Base-by-base conservation (phyloP, 2,797 vertebrate species). In the Argentina silus region DNA sequence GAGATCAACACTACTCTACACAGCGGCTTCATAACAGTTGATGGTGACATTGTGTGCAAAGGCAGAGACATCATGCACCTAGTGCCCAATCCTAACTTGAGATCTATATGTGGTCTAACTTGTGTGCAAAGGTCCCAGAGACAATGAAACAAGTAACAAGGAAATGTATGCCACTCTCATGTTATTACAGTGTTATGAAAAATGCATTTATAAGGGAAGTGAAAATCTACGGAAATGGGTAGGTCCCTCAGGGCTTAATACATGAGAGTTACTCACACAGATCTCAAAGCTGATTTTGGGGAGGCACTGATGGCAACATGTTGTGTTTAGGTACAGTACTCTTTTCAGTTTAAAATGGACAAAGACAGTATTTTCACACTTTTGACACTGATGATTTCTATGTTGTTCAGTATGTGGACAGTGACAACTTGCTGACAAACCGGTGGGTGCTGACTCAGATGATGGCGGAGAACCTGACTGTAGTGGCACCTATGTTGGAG, bases 401-500 rank as follows among this genome's bases (percentile, higher is more conserved):
- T 11, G 9, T 42, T 3, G 12, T 43, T 63, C 81, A 97, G 96
- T 96, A 96, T 77, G 71, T 94, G 63, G 96, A 97, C 86, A 87
- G 92, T 15, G 96, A 97, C 88, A 96, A 96, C 78, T 87, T 97
- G 77, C 87, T 97, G 86, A 96, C 95, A 44, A 97, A 97, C 82
- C 89, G 92, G 0, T 85, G 90, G 75, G 93, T 93, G 2, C 89
- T 97, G 62, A 92, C 83, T 62, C 86, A 95, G 68, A 68, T 97
- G 93, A 96, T 97, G 9, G 91, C 92, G 9, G 94, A 96, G 79
- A 97, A 97, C 82, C 93, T 91, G 84, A 97, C 96, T 0, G 47
- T 97, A 45, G 95, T 95, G 82, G 94, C 95, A 0, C 96, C 96
- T 0, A 97, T 97, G 96, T 87, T 97, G 6, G 95, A 97, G 81